Evolutionary conservation across 2,797 vertebrate genomes (phyloP), one percentile per base, ranked within the genome.

Genomic region (Cossypha dichroa): DNA sequence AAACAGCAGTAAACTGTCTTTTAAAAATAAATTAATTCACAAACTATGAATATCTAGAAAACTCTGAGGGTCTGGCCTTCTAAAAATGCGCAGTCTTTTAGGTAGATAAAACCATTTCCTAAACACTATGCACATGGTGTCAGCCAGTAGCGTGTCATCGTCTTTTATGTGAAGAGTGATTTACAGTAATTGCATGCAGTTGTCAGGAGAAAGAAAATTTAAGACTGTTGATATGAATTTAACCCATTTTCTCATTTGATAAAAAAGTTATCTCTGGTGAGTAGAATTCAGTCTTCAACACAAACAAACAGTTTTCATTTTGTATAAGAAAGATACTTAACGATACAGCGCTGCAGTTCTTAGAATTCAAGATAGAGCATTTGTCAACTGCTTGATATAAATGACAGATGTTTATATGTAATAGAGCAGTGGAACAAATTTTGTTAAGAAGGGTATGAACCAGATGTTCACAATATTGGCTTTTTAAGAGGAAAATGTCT

Each of bases 401-500:
- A 97, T 97, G 97, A 98, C 98, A 98, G 97, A 97, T 98, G 97
- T 97, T 98, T 97, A 96, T 96, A 96, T 96, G 97, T 96, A 97
- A 98, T 93, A 94, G 97, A 97, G 83, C 91, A 81, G 95, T 97
- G 97, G 97, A 98, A 97, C 96, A 94, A 97, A 98, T 97, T 97
- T 97, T 86, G 95, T 97, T 97, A 96, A 95, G 97, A 97, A 94
- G 92, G 86, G 95, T 97, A 97, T 95, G 96, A 96, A 92, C 97
- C 98, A 98, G 97, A 98, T 98, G 98, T 98, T 98, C 96, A 90
- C 93, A 92, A 80, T 93, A 95, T 94, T 97, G 95, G 89, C 58
- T 90, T 96, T 97, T 95, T 62, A 72, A 95, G 90, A 97, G 96
- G 92, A 93, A 95, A 95, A 96, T 12, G 52, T 95, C 94, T 97